Percentiles rank a stretch among this genome's conserved stretches.
phyloP scores from a whole-genome alignment of 1,140 invertebrate species.

The Drosophila obscura region DNA sequence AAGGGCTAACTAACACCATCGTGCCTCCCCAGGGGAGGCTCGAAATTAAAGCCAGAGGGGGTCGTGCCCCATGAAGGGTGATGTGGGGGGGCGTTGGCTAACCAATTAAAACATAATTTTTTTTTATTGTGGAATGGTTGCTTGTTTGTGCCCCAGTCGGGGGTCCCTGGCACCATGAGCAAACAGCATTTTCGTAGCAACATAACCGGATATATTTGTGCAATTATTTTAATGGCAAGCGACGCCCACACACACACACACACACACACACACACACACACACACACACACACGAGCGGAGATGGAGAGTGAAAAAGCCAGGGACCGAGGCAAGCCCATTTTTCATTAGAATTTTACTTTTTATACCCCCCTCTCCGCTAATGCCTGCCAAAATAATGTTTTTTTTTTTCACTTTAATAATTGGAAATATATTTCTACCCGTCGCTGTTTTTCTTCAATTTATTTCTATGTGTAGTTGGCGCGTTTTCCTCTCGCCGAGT shows the following conservation, averaged over 20 bases:
- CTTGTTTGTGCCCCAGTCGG: constrained; percentile 34
- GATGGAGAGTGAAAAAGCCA: background rate
- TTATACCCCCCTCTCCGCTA: background rate
- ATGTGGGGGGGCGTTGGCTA: constrained; percentile 14
- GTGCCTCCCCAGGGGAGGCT: constrained; percentile 4
- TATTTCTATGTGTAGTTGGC: constrained; percentile 34
- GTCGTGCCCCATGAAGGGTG: no score
- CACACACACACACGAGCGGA: background rate
- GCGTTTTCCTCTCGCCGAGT: constrained; percentile 30
- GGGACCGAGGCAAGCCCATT: constrained; percentile 23
- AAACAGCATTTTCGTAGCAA: constrained; percentile 6
- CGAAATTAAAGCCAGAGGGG: background rate
- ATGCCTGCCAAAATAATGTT: constrained; percentile 6
- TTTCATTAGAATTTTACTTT: constrained; percentile 27
- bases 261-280: constrained; percentile 11
- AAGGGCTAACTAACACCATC: constrained; percentile 35
- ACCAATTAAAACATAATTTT: constrained; percentile 54
- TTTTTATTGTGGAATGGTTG: constrained; percentile 30
- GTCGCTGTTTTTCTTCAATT: background rate
- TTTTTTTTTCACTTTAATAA: constrained; percentile 43
- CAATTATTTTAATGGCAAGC: constrained; percentile 50
- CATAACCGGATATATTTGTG: constrained; percentile 51
- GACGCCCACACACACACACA: constrained; percentile 22
- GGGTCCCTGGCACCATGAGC: background rate
- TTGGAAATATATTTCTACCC: constrained; percentile 13